phyloP scores from a whole-genome alignment of 2,113 vertebrate genomes.

The Tetrax tetrax region DNA sequence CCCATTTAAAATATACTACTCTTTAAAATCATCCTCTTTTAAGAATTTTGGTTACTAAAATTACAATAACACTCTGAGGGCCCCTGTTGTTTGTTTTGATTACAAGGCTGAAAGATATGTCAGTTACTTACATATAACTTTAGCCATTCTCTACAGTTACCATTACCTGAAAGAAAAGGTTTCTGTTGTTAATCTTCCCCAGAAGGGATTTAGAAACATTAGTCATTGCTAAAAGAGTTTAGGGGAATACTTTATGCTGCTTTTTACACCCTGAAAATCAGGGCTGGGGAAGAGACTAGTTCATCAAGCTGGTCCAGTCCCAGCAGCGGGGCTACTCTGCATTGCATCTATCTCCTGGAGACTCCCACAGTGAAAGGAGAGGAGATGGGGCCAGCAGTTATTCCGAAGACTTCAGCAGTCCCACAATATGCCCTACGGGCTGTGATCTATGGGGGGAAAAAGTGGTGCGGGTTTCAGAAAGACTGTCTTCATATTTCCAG shows the following conservation, averaged over 20 bases:
- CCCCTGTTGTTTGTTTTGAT: background rate
- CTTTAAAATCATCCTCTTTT: background rate
- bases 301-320: slow-evolving; percentile 12
- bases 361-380: background rate
- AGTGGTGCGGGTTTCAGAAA: slow-evolving; percentile 8
- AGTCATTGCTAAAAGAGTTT: background rate
- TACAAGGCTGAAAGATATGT: background rate
- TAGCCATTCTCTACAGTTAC: background rate
- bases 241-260: background rate
- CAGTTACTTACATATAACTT: background rate
- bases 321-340: background rate
- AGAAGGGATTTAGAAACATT: background rate
- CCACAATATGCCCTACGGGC: background rate
- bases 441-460: background rate
- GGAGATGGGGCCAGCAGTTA: background rate
- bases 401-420: background rate
- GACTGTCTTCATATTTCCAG: background rate
- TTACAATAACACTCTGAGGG: background rate
- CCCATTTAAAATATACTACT: background rate
- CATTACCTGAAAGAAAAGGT: background rate
- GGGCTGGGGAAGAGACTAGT: background rate
- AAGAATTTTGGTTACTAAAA: background rate
- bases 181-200: background rate
- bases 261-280: slow-evolving; percentile 1
- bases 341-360: background rate